Base-by-base conservation (phyloP, 2,113 vertebrate species). In the Cololabis saira region DNA sequence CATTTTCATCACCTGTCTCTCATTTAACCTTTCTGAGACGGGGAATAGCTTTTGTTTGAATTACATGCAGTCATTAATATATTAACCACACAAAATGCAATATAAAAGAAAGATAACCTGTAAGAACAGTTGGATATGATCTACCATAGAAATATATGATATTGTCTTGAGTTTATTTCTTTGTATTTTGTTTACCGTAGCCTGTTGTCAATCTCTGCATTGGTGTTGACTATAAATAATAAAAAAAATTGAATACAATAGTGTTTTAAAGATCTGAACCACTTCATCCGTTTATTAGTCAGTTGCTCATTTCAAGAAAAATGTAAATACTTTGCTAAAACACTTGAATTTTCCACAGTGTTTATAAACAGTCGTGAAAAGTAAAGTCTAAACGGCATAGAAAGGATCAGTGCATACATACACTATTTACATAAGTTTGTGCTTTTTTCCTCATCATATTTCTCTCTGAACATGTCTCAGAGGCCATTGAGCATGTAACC, bases 271-370 rank as follows among this genome's bases (percentile, higher is more conserved):
- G 5, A 67, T 57, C 57, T 89, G 82, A 91, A 90, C 82, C 68
- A 90, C 83, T 71, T 91, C 76, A 90, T 90, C 54, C 73, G 44
- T 89, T 92, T 88, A 91, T 88, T 91, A 73, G 85, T 91, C 88
- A 88, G 83, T 85, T 73, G 80, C 87, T 88, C 82, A 77, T 49
- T 43, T 45, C 12, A 64, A 73, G 48, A 62, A 65, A 75, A 64
- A 67, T 8, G 33, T 74, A 82, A 71, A 73, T 77, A 77, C 53
- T 54, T 43, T 62, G 63, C 76, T 87, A 82, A 82, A 87, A 77
- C 68, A 63, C 70, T 62, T 54, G 78, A 66, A 82, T 69, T 50
- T 80, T 17, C 5, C 60, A 74, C 66, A n/a, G 61, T 47, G 27
- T 71, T 80, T 54, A 76, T 47, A 61, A 62, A 81, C 47, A 75